Evolutionary conservation across 2,888 invertebrate genomes (phyloP).

Genomic region (Hydroisotoma schaefferi): DNA sequence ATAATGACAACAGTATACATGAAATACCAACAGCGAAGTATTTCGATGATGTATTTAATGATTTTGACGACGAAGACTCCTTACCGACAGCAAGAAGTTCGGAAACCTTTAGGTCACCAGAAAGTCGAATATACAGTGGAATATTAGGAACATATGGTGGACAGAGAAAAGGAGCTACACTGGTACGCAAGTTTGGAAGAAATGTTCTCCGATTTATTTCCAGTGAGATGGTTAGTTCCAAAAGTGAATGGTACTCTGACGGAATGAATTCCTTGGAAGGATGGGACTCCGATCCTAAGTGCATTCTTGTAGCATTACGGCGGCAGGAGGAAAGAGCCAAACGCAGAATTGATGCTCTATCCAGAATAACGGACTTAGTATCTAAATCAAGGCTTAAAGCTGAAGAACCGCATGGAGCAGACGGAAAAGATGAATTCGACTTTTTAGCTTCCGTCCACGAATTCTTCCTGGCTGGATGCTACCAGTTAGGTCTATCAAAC

Average conservation of each 20-base stretch:
- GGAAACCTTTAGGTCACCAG: conserved; percentile 34
- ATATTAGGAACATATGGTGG: not conserved
- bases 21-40: conserved; percentile 6
- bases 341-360: conserved; percentile 43
- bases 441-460: conserved; percentile 53
- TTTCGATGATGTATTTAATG: conserved; percentile 19
- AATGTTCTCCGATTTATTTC: conserved; percentile 40
- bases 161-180: conserved; percentile 10
- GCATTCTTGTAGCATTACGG: conserved; percentile 33
- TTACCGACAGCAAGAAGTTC: conserved; percentile 28
- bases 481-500: conserved; percentile 53
- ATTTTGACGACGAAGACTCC: conserved; percentile 10
- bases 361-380: conserved; percentile 38
- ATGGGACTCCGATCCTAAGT: conserved; percentile 37
- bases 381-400: conserved; percentile 26
- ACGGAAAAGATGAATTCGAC: conserved; percentile 12
- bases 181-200: conserved; percentile 34
- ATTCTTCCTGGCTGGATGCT: conserved; percentile 58
- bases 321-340: conserved; percentile 45
- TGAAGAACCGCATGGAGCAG: not conserved
- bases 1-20: conserved; percentile 7
- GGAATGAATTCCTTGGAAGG: conserved; percentile 24
- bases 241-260: conserved; percentile 36
- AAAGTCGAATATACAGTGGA: conserved; percentile 9
- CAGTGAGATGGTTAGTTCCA: conserved; percentile 23